Percentiles rank a stretch among this genome's conserved stretches.
Evolutionary conservation across 1,140 invertebrate genomes (phyloP).

Genomic region (Scaptodrosophila lebanonensis): DNA sequence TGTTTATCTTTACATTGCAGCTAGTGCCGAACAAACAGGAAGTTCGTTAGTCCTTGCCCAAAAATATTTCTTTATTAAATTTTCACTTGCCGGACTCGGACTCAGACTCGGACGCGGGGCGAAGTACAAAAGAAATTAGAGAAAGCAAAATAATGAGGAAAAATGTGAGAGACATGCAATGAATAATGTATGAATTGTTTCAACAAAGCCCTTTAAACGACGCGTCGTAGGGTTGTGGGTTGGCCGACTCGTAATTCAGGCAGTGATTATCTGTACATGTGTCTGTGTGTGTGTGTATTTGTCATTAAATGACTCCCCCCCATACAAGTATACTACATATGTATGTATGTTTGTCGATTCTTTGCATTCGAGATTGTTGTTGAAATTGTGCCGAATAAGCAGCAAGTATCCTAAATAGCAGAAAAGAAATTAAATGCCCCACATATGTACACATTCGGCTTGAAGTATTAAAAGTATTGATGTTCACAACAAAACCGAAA

Average conservation of each 20-base stretch:
- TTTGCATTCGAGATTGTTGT: too few relatives aligned
- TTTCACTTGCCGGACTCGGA: conserved; percentile 58
- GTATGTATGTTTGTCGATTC: background rate
- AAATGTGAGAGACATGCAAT: conserved; percentile 61
- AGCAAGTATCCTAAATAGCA: too few relatives aligned
- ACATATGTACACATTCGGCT: too few relatives aligned
- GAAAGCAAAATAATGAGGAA: conserved; percentile 58
- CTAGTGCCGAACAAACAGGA: conserved; percentile 44
- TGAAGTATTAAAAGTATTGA: too few relatives aligned
- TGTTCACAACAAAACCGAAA: too few relatives aligned
- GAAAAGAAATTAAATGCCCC: too few relatives aligned
- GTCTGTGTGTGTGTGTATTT: conserved; percentile 30
- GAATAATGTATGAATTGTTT: conserved; percentile 59
- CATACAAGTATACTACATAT: conserved; percentile 1
- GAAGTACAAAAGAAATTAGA: conserved; percentile 6
- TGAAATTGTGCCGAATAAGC: too few relatives aligned
- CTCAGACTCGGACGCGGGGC: conserved; percentile 1
- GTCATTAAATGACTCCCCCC: conserved; percentile 40
- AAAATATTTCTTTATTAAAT: conserved; percentile 67
- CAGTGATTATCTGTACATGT: conserved; percentile 58
- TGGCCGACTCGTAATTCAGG: background rate
- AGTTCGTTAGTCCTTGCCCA: conserved; percentile 47
- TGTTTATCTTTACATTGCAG: background rate
- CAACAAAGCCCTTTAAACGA: conserved; percentile 46
- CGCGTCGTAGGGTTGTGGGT: background rate